A percentile compares a stretch with the other conserved stretches of the same genome.
phyloP scores from a whole-genome alignment of 2,888 invertebrate species.

The Orthosia cruda region DNA sequence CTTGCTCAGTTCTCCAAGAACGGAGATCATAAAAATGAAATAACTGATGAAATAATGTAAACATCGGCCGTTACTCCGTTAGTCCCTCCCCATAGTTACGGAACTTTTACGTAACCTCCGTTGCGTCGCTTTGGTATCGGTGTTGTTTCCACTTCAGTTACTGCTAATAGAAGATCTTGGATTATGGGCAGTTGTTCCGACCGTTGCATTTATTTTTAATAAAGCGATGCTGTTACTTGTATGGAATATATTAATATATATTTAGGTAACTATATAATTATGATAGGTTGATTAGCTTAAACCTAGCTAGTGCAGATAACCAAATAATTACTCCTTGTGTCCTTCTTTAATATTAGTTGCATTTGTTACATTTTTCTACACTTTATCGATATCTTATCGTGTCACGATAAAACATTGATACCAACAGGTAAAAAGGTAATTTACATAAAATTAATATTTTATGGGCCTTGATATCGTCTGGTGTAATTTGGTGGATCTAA shows the following conservation, averaged over 20 bases:
- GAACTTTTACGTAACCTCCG: constrained; percentile 68
- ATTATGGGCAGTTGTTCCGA: constrained; percentile 10
- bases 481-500: constrained; percentile 20
- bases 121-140: constrained; percentile 60
- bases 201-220: neutral
- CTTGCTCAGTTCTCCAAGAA: constrained; percentile 14
- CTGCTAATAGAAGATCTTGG: constrained; percentile 43
- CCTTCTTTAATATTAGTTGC: neutral
- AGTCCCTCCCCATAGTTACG: constrained; percentile 57
- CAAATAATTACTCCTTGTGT: neutral
- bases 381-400: constrained; percentile 41
- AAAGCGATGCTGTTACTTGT: neutral
- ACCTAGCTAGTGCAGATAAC: neutral
- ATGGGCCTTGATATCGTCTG: constrained; percentile 15
- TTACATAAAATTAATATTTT: constrained; percentile 1
- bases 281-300: neutral
- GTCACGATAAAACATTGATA: constrained; percentile 12
- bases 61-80: constrained; percentile 40
- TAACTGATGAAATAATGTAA: constrained; percentile 65
- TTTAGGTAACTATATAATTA: neutral
- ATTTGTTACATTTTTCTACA: neutral
- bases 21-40: constrained; percentile 55
- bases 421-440: constrained; percentile 13
- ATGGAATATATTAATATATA: neutral
- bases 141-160: constrained; percentile 70